Conservation (phyloP, 2,113 vertebrate species). For the Brachypodius melanocephalos region DNA sequence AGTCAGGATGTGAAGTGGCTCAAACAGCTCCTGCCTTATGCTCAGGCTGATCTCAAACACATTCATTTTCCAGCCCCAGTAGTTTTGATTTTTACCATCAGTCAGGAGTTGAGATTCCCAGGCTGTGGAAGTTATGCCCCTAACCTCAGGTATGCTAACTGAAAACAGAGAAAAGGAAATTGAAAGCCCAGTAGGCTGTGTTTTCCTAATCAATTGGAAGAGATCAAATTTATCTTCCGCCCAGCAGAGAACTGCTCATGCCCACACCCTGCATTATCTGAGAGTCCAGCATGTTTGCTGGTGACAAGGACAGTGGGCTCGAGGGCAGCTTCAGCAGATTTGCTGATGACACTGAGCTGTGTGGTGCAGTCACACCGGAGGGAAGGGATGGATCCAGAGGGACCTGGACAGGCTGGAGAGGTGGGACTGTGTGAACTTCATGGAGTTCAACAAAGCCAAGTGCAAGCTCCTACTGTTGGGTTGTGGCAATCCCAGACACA, state of each 20-base stretch:
- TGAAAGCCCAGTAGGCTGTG: not conserved
- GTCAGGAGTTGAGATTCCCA: not conserved
- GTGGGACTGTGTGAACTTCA: not conserved
- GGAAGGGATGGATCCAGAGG: not conserved
- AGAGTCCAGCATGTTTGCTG: not conserved
- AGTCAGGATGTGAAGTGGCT: not conserved
- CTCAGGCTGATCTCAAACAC: rapidly evolving
- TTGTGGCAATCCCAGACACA: not conserved
- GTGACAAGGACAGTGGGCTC: not conserved
- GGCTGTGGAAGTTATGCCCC: not conserved
- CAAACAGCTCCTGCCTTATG: rapidly evolving
- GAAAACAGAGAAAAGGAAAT: not conserved
- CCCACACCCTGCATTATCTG: rapidly evolving
- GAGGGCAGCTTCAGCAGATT: not conserved
- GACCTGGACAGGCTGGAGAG: not conserved
- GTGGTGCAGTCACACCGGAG: not conserved
- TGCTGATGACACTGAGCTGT: not conserved
- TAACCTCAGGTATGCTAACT: not conserved
- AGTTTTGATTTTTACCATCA: not conserved
- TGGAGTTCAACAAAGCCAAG: not conserved
- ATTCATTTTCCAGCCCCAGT: rapidly evolving
- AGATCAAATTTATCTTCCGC: not conserved
- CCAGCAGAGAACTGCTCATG: not conserved
- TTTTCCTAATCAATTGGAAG: not conserved
- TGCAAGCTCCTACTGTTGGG: not conserved